These are phyloP conservation scores for Tenodera sinensis DNA, from an alignment of 2,888 invertebrate genomes.

Conservation along the genomic window DNA sequence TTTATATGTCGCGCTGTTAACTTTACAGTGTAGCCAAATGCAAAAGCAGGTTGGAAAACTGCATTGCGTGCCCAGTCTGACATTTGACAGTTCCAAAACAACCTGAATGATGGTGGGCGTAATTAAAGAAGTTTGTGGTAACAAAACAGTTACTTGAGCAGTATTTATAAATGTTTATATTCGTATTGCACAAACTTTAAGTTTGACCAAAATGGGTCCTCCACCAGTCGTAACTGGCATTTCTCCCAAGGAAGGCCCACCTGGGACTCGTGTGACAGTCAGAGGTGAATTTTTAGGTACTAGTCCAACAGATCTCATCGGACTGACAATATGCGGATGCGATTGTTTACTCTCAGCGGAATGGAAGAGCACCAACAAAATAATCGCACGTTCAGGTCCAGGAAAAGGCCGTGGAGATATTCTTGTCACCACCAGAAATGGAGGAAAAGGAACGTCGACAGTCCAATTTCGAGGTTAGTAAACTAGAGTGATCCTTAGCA, in stretches of 20 bases:
- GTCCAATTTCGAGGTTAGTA: conserved; percentile 75
- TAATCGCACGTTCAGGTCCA: conserved; percentile 90
- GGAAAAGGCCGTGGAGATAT: conserved; percentile 90
- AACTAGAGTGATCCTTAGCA: neutral
- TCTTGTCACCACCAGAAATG: conserved; percentile 80
- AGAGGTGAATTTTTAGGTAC: conserved; percentile 93
- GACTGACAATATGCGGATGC: conserved; percentile 90
- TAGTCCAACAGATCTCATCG: conserved; percentile 83
- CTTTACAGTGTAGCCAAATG: neutral
- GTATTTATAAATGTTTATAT: neutral
- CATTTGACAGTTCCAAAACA: neutral
- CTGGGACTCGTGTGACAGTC: conserved; percentile 91
- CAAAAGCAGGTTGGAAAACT: neutral
- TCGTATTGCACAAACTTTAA: neutral
- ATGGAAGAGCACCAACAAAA: conserved; percentile 97
- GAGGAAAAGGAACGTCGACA: conserved; percentile 83
- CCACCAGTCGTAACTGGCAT: conserved; percentile 88
- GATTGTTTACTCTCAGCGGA: conserved; percentile 94
- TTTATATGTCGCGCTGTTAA: neutral
- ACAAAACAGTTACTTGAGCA: neutral
- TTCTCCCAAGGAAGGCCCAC: conserved; percentile 97
- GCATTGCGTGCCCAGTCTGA: neutral
- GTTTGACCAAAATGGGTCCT: conserved; percentile 28
- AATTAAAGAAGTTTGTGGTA: neutral
- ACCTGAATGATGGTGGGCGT: neutral